Base-by-base conservation (phyloP, 1,140 invertebrate genomes). In the Pseudomyrmex pallidus region DNA sequence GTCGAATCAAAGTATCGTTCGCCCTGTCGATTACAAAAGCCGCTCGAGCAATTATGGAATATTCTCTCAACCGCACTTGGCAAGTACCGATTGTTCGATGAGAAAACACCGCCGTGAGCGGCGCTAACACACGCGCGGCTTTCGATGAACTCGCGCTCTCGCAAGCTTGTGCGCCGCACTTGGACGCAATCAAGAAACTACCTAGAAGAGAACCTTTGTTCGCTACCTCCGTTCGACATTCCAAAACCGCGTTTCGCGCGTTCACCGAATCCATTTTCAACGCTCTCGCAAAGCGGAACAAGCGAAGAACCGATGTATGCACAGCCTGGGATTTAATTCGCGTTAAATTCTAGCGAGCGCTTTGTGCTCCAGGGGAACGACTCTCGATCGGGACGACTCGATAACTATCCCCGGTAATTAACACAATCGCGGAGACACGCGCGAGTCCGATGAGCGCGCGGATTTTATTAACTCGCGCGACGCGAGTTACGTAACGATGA, bases 231-330 rank as follows among this genome's bases (percentile, higher is more conserved):
- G 50, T 10, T 74, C 73, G 46, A 64, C 22, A 20, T n/a, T 13
- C 73, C 13, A 22, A 52, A 61, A 10, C 15, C 50, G 52, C 48
- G 35, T 3, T 25, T 77, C 35, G 35, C 35, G 35, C 74, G 17
- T 77, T 68, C n/a, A 17, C 52, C 63, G 15, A 78, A 70, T 70
- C 44, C 54, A 80, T 80, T 80, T 61, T 59, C 76, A 56, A n/a
- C n/a, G 35, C 17, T 56, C 17, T 56, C 63, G 54, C 44, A 22
- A 20, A 74, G 61, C 44, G 13, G 22, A 59, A 17, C 73, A 35
- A 35, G 73, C 9, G 76, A 80, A 80, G 48, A 70, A 70, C 64
- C 54, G 52, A 57, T 66, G 46, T 48, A n/a, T 70, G 57, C 35
- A 35, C 35, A 35, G 35, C 59, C 56, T 48, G 76, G 76, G 46